Evolutionary conservation across 2,797 vertebrate genomes (phyloP), one percentile per base, ranked within the genome.

Genomic region (Gymnothorax reevesii): DNA sequence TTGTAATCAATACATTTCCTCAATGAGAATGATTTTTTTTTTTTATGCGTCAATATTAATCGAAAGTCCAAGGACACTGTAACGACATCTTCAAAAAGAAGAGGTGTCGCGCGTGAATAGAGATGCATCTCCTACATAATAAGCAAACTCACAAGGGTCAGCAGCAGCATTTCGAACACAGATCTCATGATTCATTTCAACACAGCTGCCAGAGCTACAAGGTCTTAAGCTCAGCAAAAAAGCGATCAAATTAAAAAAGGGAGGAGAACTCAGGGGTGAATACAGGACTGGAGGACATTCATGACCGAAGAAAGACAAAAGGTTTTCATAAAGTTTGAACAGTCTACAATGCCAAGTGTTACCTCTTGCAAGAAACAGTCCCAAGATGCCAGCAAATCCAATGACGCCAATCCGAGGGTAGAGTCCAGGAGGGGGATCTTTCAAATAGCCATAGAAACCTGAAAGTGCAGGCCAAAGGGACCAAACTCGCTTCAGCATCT

Each of bases 351-450:
- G 33, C 12, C 15, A 1, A 27, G 22, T 52, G 90, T 84, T 90
- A 97, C 97, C 96, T 95, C 97, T 96, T 64, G 96, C 96, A 7
- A 99, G 94, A 87, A 99, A 94, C 59, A 99, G 93, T 60, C 98
- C 98, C 84, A 99, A 83, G 88, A 98, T 85, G 15, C 98, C 98
- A 86, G 97, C 96, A 89, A 98, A 96, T 86, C 97, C 96, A 90
- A 99, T 97, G 42, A 99, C 93, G 89, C 97, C 97, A 17, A 97
- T 97, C 89, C 97, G 96, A 83, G 98, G 97, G 87, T 98, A 99
- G 95, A 99, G 99, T 88, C 97, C 97, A 88, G 96, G 93, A 54
- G 98, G 97, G 0, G 98, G 97, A 89, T 96, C 93, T 90, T 95
- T 95, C 71, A 99, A 90, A 92, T 96, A 97, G 20, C 86, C 92